phyloP scores from a whole-genome alignment of 2,113 vertebrate species.

The Gobio gobio region DNA sequence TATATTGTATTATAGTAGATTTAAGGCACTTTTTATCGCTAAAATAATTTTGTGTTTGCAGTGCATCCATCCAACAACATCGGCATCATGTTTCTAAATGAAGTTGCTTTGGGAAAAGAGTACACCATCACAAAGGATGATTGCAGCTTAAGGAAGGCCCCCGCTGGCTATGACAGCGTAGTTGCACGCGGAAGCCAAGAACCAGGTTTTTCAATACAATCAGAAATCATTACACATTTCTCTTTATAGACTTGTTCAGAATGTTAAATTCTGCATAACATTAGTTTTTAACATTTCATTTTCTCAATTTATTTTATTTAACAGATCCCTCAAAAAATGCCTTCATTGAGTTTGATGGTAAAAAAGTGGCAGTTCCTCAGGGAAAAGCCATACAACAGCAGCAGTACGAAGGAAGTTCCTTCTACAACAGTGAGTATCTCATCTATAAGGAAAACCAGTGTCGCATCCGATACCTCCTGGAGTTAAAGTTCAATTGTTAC shows the following conservation, averaged over 20 bases:
- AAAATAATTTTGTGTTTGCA: slow-evolving; percentile 54
- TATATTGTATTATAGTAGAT: no score
- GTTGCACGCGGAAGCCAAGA: slow-evolving; percentile 83
- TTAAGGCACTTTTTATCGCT: neutral
- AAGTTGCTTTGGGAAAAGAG: slow-evolving; percentile 87
- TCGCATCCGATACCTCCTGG: slow-evolving; percentile 84
- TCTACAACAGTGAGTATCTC: slow-evolving; percentile 89
- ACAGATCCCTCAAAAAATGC: slow-evolving; percentile 82
- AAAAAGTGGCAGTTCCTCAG: slow-evolving; percentile 82
- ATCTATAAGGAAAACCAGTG: slow-evolving; percentile 91
- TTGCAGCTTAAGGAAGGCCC: slow-evolving; percentile 68
- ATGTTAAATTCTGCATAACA: neutral
- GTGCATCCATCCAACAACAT: slow-evolving; percentile 70
- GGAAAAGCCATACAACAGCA: slow-evolving; percentile 73
- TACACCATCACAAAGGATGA: slow-evolving; percentile 75
- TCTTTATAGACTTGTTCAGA: neutral
- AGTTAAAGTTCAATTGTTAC: slow-evolving; percentile 73
- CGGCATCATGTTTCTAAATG: slow-evolving; percentile 90
- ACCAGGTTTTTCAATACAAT: slow-evolving; percentile 75
- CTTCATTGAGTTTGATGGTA: slow-evolving; percentile 80
- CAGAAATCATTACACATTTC: neutral
- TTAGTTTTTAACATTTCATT: neutral
- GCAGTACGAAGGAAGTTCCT: slow-evolving; percentile 73
- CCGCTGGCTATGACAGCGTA: slow-evolving; percentile 80
- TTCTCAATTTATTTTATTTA: slow-evolving; percentile 11